These are phyloP conservation scores for Plagodis dolabraria DNA, from an alignment of 2,888 invertebrate genomes.

Conservation along the genomic window DNA sequence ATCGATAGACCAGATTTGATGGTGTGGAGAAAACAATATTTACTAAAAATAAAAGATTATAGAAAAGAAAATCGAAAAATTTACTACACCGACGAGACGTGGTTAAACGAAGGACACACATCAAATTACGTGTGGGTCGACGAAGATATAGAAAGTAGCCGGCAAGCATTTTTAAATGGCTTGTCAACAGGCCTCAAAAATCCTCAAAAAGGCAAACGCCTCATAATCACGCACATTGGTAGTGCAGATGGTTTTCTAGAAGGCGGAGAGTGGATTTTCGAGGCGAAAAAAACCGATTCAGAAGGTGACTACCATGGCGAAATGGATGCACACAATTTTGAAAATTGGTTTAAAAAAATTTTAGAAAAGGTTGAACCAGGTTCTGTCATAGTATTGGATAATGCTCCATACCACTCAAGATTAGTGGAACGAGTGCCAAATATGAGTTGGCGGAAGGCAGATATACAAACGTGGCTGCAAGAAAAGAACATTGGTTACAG, in stretches of 20 bases:
- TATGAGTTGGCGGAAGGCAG: not conserved
- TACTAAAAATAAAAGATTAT: not conserved
- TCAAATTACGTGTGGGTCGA: not conserved
- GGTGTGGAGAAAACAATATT: not conserved
- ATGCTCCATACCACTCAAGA: not conserved
- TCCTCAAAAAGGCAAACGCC: not conserved
- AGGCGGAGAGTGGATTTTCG: not conserved
- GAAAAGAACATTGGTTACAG: not conserved
- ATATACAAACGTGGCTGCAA: not conserved
- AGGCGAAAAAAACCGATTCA: not conserved
- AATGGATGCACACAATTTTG: not conserved
- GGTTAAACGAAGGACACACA: not conserved
- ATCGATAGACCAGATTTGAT: not conserved
- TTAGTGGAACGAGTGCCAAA: conserved; percentile 1
- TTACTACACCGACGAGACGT: not conserved
- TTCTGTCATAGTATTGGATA: not conserved
- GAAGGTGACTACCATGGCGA: conserved; percentile 1
- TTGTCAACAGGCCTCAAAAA: conserved; percentile 1
- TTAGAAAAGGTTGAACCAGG: not conserved
- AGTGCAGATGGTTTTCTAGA: not conserved
- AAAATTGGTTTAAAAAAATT: not conserved
- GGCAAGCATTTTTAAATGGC: conserved; percentile 6
- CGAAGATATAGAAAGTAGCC: not conserved
- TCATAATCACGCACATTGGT: not conserved
- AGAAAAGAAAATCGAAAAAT: not conserved